Evolutionary conservation across 2,888 invertebrate genomes (phyloP).

Genomic region (Agonum fuliginosum): DNA sequence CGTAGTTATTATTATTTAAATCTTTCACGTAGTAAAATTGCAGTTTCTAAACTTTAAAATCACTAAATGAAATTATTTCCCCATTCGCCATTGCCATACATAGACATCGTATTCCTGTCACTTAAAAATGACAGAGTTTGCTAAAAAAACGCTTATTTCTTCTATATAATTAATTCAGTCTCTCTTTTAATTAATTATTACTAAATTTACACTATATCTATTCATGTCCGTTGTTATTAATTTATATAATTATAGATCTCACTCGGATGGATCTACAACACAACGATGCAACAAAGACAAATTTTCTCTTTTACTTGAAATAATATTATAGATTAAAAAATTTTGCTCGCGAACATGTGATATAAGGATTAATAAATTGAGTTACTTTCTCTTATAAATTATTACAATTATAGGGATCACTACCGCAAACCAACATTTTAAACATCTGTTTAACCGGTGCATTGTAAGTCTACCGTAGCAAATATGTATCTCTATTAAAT

Average conservation of each 20-base stretch:
- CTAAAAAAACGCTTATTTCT: no score
- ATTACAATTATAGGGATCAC: slow-evolving; percentile 26
- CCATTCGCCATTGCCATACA: no score
- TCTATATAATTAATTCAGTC: not conserved
- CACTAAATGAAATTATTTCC: no score
- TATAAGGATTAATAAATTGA: slow-evolving; percentile 22
- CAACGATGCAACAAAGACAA: slow-evolving; percentile 6
- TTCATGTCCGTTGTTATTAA: not conserved
- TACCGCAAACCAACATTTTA: slow-evolving; percentile 30
- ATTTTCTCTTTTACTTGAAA: slow-evolving; percentile 22
- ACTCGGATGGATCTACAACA: slow-evolving; percentile 8
- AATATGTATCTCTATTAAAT: not conserved
- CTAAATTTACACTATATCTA: not conserved
- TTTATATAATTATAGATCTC: not conserved
- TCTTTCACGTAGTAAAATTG: no score
- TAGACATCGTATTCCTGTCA: no score
- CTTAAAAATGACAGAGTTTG: no score
- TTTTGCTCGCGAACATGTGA: not conserved
- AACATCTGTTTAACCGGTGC: slow-evolving; percentile 47
- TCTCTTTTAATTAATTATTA: not conserved
- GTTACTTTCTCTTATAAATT: slow-evolving; percentile 48
- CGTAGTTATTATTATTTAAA: no score
- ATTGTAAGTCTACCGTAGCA: not conserved
- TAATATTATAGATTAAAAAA: slow-evolving; percentile 7
- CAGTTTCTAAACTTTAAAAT: no score